phyloP scores from a whole-genome alignment of 2,888 invertebrate genomes.

The Boloria euphrosyne region DNA sequence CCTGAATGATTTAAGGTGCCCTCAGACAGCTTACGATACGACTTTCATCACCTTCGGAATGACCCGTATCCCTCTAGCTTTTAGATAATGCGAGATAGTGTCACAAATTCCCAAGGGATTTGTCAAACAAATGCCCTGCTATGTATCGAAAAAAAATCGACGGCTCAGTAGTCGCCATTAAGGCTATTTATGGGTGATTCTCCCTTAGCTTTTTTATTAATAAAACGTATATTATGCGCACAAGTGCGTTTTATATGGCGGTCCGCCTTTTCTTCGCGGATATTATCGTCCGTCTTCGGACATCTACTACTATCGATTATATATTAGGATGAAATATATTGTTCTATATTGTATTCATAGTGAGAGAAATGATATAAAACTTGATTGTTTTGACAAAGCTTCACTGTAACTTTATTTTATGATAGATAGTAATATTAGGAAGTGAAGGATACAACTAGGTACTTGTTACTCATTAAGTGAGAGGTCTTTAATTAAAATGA shows the following conservation, averaged over 20 bases:
- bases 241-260: constrained; percentile 80
- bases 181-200: constrained; percentile 80
- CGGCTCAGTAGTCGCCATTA: constrained; percentile 77
- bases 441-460: too few species aligned
- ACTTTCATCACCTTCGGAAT: constrained; percentile 78
- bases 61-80: constrained; percentile 78
- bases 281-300: constrained; percentile 80
- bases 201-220: constrained; percentile 79
- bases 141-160: constrained; percentile 79
- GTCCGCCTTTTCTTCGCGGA: constrained; percentile 67
- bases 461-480: too few species aligned
- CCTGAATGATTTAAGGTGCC: constrained; percentile 76
- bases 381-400: background rate
- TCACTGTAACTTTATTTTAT: background rate
- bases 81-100: constrained; percentile 76
- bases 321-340: constrained; percentile 52
- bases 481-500: too few species aligned
- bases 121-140: constrained; percentile 80
- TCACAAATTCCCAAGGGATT: constrained; percentile 76
- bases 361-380: constrained; percentile 1
- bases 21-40: constrained; percentile 69
- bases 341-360: constrained; percentile 32
- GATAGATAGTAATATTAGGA: too few species aligned
- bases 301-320: constrained; percentile 71
- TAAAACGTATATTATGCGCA: constrained; percentile 82